phyloP scores from a whole-genome alignment of 2,113 vertebrate genomes.

The Hyperoodon ampullatus region DNA sequence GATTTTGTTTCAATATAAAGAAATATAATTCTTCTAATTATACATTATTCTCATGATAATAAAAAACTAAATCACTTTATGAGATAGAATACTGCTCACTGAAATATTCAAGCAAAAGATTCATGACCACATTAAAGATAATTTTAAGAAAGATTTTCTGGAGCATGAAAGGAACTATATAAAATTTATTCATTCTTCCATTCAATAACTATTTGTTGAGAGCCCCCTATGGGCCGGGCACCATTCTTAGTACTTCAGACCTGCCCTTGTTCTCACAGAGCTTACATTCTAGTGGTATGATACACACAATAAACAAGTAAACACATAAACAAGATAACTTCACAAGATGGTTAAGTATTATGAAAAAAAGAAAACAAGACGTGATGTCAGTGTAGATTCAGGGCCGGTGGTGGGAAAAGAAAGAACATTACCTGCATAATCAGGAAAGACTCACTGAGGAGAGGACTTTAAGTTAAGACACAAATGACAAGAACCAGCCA shows the following conservation, averaged over 20 bases:
- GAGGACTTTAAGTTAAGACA: background rate
- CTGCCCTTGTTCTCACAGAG: background rate
- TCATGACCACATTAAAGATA: background rate
- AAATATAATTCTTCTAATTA: background rate
- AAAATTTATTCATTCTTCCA: background rate
- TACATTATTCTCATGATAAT: background rate
- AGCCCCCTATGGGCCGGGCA: background rate
- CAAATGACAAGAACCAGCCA: background rate
- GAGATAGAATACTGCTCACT: background rate
- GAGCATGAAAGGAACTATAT: background rate
- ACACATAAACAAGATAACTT: background rate
- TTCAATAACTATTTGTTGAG: background rate
- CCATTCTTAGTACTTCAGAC: background rate
- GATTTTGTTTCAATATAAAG: slow-evolving; percentile 7
- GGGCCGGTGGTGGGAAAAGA: no score
- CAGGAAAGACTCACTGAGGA: background rate
- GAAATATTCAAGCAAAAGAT: slow-evolving; percentile 3
- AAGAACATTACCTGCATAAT: background rate
- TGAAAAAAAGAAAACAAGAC: slow-evolving; percentile 7
- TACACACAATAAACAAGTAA: background rate
- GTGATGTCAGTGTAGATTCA: background rate
- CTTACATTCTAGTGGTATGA: background rate
- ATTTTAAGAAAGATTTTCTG: background rate
- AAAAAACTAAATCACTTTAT: background rate
- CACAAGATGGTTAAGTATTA: background rate